These are phyloP conservation scores for Eutolmus rufibarbis DNA, from an alignment of 2,888 invertebrate species.

Conservation along the genomic window DNA sequence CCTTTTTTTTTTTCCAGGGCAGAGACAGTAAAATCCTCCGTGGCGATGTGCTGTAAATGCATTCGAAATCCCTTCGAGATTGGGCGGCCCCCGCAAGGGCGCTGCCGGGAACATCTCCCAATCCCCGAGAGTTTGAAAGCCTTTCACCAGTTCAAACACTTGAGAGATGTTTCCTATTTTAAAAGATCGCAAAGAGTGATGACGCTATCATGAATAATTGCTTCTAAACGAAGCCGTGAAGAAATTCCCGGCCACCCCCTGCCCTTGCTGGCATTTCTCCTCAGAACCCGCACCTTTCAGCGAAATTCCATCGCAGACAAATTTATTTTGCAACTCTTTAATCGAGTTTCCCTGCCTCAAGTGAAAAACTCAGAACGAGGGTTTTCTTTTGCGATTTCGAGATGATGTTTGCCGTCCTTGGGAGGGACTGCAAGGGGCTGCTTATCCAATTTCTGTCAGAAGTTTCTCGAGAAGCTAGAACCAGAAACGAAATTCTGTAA, in stretches of 20 bases:
- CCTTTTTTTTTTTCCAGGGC: neutral
- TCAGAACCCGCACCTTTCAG: neutral
- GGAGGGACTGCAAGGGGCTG: neutral
- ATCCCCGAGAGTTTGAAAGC: neutral
- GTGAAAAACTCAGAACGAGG: neutral
- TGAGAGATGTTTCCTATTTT: neutral
- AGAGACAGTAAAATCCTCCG: neutral
- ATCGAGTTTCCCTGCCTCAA: neutral
- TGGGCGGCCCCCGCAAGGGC: neutral
- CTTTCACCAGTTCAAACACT: slow-evolving; percentile 6
- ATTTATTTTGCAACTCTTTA: neutral
- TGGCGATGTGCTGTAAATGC: neutral
- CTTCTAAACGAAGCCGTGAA: neutral
- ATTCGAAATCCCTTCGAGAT: neutral
- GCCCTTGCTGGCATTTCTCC: too few relatives aligned
- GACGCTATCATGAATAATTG: neutral
- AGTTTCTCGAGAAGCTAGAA: neutral
- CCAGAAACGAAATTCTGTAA: neutral
- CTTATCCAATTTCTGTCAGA: neutral
- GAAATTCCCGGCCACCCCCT: neutral
- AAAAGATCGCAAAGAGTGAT: neutral
- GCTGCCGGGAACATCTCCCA: neutral
- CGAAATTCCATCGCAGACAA: neutral
- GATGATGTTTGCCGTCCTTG: neutral
- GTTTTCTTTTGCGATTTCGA: neutral